Evolutionary conservation across 1,140 invertebrate species (phyloP), one percentile per base, ranked within the genome.

Genomic region (Drosophila murphyi): DNA sequence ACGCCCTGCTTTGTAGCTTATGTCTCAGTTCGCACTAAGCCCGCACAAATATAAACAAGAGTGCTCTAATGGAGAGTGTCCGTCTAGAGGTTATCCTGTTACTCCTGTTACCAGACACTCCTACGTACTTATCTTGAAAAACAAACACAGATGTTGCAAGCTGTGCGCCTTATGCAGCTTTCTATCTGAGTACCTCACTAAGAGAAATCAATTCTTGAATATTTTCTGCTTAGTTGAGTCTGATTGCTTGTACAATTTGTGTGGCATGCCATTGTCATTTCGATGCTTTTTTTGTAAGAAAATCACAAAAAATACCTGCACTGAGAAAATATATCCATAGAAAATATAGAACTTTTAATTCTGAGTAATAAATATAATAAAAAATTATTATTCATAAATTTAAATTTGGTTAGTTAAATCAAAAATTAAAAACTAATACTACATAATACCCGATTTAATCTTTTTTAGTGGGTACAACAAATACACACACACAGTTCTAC

Each of bases 1-100:
- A 57, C 63, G 72, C 55, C 62, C 72, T 62, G 63, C 70, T 72
- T 83, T 67, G 61, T 61, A 59, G 78, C 73, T 83, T 89, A 89
- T 77, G 83, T 73, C 72, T 68, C 29, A 77, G 80, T 70, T 80
- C 70, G 83, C 67, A 50, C 56, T 65, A 52, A 63, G 62, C 72
- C 75, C 69, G 32, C 62, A 62, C 31, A 50, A 43, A 56, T 67
- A 43, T 41, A 69, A 37, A 47, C 32, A 41, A 43, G 39, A n/a
- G 39, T n/a, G 39, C 10, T 43, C 10, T 10, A n/a, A n/a, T 43
- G 8, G 10, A 43, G 39, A 43, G 10, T n/a, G 39, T 4, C 2
- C 39, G n/a, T n/a, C n/a, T 43, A 4, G 10, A 3, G n/a, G 39
- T n/a, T 43, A 43, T 43, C 39, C 39, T n/a, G n/a, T 43, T 43